Evolutionary conservation across 2,888 invertebrate species (phyloP).

Genomic region (Hanleya hanleyi): DNA sequence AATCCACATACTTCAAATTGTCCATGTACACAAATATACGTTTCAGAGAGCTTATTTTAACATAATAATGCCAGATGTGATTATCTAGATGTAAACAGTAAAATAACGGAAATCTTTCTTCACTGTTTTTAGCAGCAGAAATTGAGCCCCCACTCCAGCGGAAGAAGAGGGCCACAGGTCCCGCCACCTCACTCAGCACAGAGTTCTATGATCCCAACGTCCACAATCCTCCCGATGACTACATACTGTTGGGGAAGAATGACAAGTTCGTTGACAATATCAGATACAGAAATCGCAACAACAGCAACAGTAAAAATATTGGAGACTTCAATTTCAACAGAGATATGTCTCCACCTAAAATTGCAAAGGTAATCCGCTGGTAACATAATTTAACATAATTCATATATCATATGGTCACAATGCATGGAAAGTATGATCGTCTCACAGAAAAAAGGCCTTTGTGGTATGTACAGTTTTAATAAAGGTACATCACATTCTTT

Average conservation of each 20-base stretch:
- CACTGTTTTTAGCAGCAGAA: conserved; percentile 35
- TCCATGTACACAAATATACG: too few relatives aligned
- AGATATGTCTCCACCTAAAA: conserved; percentile 51
- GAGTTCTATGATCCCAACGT: conserved; percentile 44
- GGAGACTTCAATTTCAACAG: conserved; percentile 21
- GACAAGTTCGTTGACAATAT: conserved; percentile 67
- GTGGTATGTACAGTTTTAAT: too few relatives aligned
- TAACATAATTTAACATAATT: not conserved
- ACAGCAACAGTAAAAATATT: not conserved
- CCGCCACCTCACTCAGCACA: conserved; percentile 48
- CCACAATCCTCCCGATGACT: conserved; percentile 45
- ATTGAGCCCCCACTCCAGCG: conserved; percentile 67
- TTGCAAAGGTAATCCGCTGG: conserved; percentile 6
- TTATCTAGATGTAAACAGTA: too few relatives aligned
- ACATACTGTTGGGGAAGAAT: conserved; percentile 67
- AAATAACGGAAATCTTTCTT: too few relatives aligned
- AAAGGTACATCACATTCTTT: too few relatives aligned
- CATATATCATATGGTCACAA: too few relatives aligned
- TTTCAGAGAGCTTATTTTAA: too few relatives aligned
- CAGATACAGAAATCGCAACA: conserved; percentile 39
- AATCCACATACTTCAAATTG: too few relatives aligned
- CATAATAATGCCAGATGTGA: too few relatives aligned
- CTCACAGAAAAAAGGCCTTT: too few relatives aligned
- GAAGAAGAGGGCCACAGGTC: conserved; percentile 58
- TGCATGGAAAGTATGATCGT: too few relatives aligned